phyloP scores from a whole-genome alignment of 2,888 invertebrate genomes.

The Oxyteleia sp. region DNA sequence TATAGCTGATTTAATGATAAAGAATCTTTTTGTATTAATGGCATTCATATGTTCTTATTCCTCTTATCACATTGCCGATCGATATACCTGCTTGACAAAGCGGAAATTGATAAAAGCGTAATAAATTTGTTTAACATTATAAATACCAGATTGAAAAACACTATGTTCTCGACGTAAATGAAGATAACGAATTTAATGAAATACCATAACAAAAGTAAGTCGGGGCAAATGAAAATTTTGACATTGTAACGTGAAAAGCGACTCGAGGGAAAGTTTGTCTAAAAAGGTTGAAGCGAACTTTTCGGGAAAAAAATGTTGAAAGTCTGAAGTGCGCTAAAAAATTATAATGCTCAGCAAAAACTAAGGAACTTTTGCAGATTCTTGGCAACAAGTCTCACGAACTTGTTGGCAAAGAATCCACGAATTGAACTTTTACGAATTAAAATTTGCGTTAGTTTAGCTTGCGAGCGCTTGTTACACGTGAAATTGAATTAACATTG shows the following conservation, averaged over 20 bases:
- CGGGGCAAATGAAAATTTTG: constrained; percentile 15
- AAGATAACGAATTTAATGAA: neutral
- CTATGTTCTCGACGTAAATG: too few species aligned
- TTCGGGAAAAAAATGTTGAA: constrained; percentile 7
- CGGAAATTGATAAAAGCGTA: neutral
- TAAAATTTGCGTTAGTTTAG: constrained; percentile 9
- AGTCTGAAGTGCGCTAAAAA: constrained; percentile 34
- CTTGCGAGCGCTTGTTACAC: constrained; percentile 10
- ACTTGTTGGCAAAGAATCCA: constrained; percentile 17
- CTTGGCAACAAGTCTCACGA: constrained; percentile 31
- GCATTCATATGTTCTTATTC: neutral
- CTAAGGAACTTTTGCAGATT: constrained; percentile 16
- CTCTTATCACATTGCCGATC: neutral
- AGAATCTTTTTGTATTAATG: neutral
- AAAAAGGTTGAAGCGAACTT: constrained; percentile 22
- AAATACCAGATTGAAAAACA: neutral
- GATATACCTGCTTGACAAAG: neutral
- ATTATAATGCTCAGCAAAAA: constrained; percentile 24
- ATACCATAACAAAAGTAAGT: too few species aligned
- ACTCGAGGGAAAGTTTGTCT: neutral
- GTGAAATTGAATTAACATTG: constrained; percentile 32
- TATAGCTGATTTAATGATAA: neutral
- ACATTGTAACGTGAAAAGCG: constrained; percentile 10
- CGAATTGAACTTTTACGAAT: constrained; percentile 30
- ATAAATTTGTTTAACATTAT: neutral